phyloP scores from a whole-genome alignment of 1,140 invertebrate species.

The Panulirus ornatus region DNA sequence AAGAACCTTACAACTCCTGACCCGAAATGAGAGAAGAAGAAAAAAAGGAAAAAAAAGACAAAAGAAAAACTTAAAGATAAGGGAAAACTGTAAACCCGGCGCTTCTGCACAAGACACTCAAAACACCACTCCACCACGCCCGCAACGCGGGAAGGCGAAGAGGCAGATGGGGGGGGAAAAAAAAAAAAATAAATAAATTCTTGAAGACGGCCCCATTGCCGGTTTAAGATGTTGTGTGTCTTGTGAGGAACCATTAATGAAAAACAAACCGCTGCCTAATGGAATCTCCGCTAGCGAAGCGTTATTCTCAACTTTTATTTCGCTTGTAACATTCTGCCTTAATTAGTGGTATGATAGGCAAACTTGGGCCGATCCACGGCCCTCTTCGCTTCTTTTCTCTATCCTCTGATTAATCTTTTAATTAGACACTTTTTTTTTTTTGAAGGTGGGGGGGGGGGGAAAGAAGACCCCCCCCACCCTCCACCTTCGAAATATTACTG shows the following conservation, averaged over 20 bases:
- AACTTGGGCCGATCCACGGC: slow-evolving; percentile 17
- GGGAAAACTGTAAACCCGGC: background rate
- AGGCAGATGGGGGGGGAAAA: background rate
- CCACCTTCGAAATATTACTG: no score
- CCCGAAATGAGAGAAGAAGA: slow-evolving; percentile 3
- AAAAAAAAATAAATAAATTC: slow-evolving; percentile 43
- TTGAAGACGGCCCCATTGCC: slow-evolving; percentile 27
- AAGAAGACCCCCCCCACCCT: no score
- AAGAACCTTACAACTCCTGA: no score
- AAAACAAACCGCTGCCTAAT: slow-evolving; percentile 70
- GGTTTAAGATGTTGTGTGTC: slow-evolving; percentile 71
- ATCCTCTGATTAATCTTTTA: slow-evolving; percentile 5
- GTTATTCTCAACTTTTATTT: slow-evolving; percentile 63
- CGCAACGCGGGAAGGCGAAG: background rate
- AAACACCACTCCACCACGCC: no score
- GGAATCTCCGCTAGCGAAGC: slow-evolving; percentile 35
- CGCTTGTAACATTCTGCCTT: slow-evolving; percentile 63
- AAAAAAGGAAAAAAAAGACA: slow-evolving; percentile 9
- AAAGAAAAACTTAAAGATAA: background rate
- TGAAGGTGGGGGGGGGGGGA: background rate
- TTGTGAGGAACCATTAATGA: slow-evolving; percentile 72
- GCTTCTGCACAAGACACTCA: background rate
- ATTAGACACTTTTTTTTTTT: background rate
- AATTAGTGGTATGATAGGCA: slow-evolving; percentile 66
- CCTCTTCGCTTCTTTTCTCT: background rate